Evolutionary conservation across 2,888 invertebrate genomes (phyloP), one percentile per base, ranked within the genome.

Genomic region (Argynnis bischoffii): DNA sequence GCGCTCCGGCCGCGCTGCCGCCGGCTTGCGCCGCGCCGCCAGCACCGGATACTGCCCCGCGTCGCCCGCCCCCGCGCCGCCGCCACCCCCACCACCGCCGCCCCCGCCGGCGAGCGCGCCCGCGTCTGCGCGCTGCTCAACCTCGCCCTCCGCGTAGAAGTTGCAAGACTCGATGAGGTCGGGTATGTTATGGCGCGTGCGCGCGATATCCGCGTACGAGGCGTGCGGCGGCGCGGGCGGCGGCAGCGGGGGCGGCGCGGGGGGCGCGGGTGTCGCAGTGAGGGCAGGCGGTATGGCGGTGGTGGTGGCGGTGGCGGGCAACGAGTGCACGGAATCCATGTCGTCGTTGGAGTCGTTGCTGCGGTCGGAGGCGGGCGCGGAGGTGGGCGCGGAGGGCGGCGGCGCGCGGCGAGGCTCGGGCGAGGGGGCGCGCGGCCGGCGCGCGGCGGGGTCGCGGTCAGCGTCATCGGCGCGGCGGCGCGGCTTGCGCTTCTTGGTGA

Each of bases 151-250:
- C 66, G 81, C 82, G 83, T 92, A 92, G 81, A 84, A 93, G 84
- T 92, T 92, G 84, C 93, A 93, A 57, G 91, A 90, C 79, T 92
- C 92, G 78, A 93, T 93, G 64, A 93, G 86, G 81, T 93, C 93
- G 69, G 93, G 93, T 75, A 93, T 92, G 84, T 92, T 88, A 82
- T 90, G 85, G 0, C 88, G 77, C 46, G 88, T 87, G 75, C 95
- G 94, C 63, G 97, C 96, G 78, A 97, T 97, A 80, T 97, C 97
- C 0, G 97, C 97, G 89, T 97, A 97, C 15, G 97, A 97, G 56
- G 94, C 94, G 79, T 92, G 93, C 51, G 93, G 71, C 63, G 79
- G 92, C 26, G 93, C 72, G 35, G 80, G 93, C 35, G 93, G 72
- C 50, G 80, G 80, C 56, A 74, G 94, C 90, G 63, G 95, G 94